Conservation (phyloP, 1,140 invertebrate species). For the Drosophila melanica region DNA sequence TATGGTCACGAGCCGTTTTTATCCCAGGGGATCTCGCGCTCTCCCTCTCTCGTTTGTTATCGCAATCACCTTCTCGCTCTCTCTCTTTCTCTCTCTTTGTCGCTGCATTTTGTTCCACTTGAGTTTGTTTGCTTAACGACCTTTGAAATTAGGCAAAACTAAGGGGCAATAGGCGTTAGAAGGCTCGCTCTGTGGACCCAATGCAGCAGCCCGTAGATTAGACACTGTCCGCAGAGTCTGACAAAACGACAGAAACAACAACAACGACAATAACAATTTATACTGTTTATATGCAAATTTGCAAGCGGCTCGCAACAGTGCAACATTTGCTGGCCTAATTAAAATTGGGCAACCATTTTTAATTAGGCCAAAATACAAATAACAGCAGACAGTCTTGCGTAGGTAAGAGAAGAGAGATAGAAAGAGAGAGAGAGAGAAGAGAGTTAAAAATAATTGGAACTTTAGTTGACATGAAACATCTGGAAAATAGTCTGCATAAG, state of each 20-base stretch:
- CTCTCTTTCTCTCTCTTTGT: conserved; percentile 31
- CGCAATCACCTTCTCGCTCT: neutral
- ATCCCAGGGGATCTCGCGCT: conserved; percentile 14
- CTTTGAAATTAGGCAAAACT: conserved; percentile 83
- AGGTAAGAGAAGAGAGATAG: neutral
- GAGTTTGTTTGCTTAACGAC: conserved; percentile 84
- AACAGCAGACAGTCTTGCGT: neutral
- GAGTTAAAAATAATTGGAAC: neutral
- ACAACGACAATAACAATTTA: conserved; percentile 66
- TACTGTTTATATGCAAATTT: conserved; percentile 78
- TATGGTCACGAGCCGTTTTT: conserved; percentile 45
- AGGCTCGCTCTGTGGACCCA: conserved; percentile 24
- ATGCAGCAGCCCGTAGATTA: conserved; percentile 53
- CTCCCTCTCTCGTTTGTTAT: neutral
- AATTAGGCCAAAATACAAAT: conserved; percentile 50
- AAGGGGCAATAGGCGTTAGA: conserved; percentile 67
- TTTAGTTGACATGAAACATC: too few relatives aligned
- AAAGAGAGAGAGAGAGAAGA: neutral
- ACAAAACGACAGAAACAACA: conserved; percentile 12
- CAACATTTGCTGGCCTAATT: conserved; percentile 74
- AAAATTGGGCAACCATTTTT: conserved; percentile 74
- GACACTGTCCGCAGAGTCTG: conserved; percentile 37
- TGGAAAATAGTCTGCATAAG: too few relatives aligned
- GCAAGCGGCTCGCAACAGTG: conserved; percentile 33
- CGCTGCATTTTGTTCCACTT: conserved; percentile 81